Base-by-base conservation (phyloP, 2,113 vertebrate genomes). In the Puffinus mauretanicus region DNA sequence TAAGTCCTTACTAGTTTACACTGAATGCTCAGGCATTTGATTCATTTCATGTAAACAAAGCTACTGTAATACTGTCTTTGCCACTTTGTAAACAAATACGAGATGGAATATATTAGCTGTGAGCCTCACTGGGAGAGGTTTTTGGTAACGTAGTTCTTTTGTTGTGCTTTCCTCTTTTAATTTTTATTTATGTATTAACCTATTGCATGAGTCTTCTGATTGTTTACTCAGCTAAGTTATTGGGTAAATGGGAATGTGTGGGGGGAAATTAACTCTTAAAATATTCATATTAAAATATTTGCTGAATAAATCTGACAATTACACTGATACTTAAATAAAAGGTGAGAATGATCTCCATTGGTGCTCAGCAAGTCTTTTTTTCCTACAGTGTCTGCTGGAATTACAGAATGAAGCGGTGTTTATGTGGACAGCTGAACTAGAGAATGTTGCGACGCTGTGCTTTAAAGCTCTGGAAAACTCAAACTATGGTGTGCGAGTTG, bases 401-500 rank as follows among this genome's bases (percentile, higher is more conserved):
- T 98, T 99, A 84, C 99, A 99, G 97, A 99, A 99, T 83, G 99
- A 99, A 97, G 99, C 99, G 0, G 99, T 99, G 26, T 99, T 99
- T 95, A 99, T 99, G 99, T 99, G 99, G 99, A 99, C 99, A 80
- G 98, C 99, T 58, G 99, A 99, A 94, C 97, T 99, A 91, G 99
- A 99, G 98, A 99, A 99, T 52, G 96, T 99, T 86, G 99, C 99
- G 88, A 99, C 99, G 0, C 96, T 99, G 47, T 99, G 99, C 97
- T 99, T 99, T 92, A 99, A 99, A 97, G 99, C 99, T 82, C 98
- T 99, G 65, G 99, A 99, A 96, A 99, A 99, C 64, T 99, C 99
- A 24, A 99, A 99, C 94, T 99, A 99, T 66, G 99, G 99, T 3
- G 99, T 99, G 42, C 98, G 99, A 46, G 99, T 99, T 75, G 98